Evolutionary conservation across 2,797 vertebrate species (phyloP).

Genomic region (Dendrocincla fuliginosa): DNA sequence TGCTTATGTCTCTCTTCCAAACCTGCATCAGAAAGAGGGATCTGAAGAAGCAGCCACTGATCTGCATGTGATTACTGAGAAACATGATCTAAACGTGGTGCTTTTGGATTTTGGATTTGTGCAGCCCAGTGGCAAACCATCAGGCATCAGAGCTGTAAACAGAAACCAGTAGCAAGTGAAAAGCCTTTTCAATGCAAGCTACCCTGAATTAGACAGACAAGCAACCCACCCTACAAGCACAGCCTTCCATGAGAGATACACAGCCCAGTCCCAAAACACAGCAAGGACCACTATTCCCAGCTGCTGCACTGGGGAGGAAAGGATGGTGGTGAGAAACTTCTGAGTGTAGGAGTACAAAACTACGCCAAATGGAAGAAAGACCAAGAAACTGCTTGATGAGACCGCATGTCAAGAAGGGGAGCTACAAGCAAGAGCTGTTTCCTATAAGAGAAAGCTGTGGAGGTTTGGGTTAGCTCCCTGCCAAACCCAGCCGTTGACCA

Average conservation of each 20-base stretch:
- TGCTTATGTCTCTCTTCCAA: not conserved
- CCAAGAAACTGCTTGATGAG: too few species aligned
- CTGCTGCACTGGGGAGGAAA: not conserved
- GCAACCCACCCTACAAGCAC: not conserved
- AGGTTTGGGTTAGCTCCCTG: too few species aligned
- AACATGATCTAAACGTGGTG: not conserved
- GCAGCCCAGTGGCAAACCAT: not conserved
- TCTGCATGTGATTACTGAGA: not conserved
- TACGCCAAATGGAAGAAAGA: too few species aligned
- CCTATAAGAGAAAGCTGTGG: too few species aligned
- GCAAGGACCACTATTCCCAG: not conserved
- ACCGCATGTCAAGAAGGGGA: too few species aligned
- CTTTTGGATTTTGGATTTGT: not conserved
- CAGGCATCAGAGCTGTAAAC: not conserved
- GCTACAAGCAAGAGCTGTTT: too few species aligned
- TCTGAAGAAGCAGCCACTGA: not conserved
- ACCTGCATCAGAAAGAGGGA: not conserved
- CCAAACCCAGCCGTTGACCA: too few species aligned
- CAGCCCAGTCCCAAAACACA: not conserved
- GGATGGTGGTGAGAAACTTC: not conserved
- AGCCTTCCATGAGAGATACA: accelerated
- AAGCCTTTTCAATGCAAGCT: not conserved
- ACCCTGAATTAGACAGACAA: not conserved
- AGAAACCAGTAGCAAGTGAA: not conserved
- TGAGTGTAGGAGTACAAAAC: too few species aligned